Conservation (phyloP, 2,797 vertebrate species). For the Ateles fusciceps region DNA sequence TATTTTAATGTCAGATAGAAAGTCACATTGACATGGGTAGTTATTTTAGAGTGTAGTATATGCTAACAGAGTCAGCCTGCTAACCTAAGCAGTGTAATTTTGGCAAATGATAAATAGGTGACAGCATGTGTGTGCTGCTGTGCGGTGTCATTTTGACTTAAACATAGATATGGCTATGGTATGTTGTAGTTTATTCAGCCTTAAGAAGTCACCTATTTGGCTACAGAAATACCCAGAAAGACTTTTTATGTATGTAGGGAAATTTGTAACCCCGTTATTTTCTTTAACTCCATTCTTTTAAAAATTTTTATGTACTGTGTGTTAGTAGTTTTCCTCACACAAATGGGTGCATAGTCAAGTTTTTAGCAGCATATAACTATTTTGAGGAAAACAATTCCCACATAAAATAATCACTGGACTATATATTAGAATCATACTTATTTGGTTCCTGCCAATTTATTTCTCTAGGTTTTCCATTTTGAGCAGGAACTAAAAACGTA, state of each 20-base stretch:
- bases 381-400: neutral
- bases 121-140: neutral
- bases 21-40: slow-evolving; percentile 66
- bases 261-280: neutral
- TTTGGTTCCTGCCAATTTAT: neutral
- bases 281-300: neutral
- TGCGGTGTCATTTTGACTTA: slow-evolving; percentile 58
- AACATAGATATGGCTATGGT: neutral
- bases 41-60: slow-evolving; percentile 57
- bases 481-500: neutral
- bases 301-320: neutral
- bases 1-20: slow-evolving; percentile 64
- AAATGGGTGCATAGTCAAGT: neutral
- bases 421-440: neutral
- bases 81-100: slow-evolving; percentile 33
- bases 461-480: slow-evolving; percentile 46
- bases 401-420: neutral
- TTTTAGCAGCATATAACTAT: slow-evolving; percentile 6
- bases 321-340: neutral
- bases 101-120: slow-evolving; percentile 27
- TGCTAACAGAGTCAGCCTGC: slow-evolving; percentile 39
- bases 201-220: neutral
- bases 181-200: neutral
- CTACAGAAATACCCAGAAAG: slow-evolving; percentile 13
- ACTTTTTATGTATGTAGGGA: neutral